phyloP scores from a whole-genome alignment of 1,140 invertebrate genomes.

The Brachystomella parvula region DNA sequence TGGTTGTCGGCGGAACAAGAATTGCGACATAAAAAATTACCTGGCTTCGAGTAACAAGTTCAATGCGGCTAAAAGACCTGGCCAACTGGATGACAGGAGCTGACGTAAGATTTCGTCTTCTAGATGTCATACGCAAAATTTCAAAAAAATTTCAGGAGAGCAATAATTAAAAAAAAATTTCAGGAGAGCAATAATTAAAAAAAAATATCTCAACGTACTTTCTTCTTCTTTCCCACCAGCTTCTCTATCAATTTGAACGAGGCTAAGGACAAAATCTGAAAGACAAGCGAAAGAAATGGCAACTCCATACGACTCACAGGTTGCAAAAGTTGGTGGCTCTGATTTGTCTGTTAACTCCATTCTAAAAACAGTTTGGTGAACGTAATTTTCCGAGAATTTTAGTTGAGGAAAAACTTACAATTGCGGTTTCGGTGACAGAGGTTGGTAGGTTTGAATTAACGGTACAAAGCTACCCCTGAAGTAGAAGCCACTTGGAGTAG shows the following conservation, averaged over 20 bases:
- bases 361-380: constrained; percentile 14
- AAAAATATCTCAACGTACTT: constrained; percentile 18
- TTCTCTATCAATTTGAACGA: constrained; percentile 31
- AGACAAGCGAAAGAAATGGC: constrained; percentile 37
- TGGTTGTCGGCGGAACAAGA: constrained; percentile 1
- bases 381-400: neutral
- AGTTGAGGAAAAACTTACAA: constrained; percentile 62
- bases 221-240: constrained; percentile 28
- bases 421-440: constrained; percentile 70
- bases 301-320: constrained; percentile 35
- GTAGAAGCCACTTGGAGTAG: constrained; percentile 83
- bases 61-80: constrained; percentile 80
- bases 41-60: constrained; percentile 86
- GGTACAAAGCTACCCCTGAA: constrained; percentile 87
- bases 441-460: constrained; percentile 70
- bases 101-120: constrained; percentile 46
- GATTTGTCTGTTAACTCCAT: constrained; percentile 38
- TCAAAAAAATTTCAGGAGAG: too few relatives aligned
- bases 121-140: neutral
- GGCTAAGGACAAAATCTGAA: constrained; percentile 36
- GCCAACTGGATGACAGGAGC: constrained; percentile 90
- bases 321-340: constrained; percentile 35
- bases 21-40: constrained; percentile 41
- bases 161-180: neutral
- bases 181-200: neutral